Percentiles rank a stretch among this genome's conserved stretches.
These are phyloP conservation scores for Macrostomum lignano DNA, from an alignment of 1,140 invertebrate species.

Conservation along the genomic window DNA sequence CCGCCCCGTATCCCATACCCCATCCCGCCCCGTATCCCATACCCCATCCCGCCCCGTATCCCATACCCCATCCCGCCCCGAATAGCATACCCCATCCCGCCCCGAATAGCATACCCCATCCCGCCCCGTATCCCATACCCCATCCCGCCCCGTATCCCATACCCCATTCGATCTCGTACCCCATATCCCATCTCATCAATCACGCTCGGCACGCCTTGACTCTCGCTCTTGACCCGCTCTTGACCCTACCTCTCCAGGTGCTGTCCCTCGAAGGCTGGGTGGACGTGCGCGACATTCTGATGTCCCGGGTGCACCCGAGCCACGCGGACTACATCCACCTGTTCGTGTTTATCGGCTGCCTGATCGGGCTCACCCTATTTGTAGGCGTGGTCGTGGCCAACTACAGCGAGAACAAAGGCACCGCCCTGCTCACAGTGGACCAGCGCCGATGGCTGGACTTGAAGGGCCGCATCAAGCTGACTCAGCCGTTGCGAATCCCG, in stretches of 20 bases:
- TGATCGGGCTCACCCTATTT: conserved; percentile 94
- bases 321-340: conserved; percentile 93
- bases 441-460: conserved; percentile 95
- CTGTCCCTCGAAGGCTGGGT: conserved; percentile 98
- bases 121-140: too few species aligned
- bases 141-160: too few species aligned
- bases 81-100: too few species aligned
- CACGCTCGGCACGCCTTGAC: too few species aligned
- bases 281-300: conserved; percentile 83
- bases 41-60: too few species aligned
- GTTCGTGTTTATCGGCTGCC: conserved; percentile 93
- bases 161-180: too few species aligned
- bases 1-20: too few species aligned
- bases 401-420: conserved; percentile 98
- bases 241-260: conserved; percentile 24
- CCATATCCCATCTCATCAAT: too few species aligned
- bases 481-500: conserved; percentile 84
- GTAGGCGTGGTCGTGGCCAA: conserved; percentile 99
- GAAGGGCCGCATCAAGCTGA: conserved; percentile 92
- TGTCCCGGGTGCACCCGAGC: conserved; percentile 64
- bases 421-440: conserved; percentile 84
- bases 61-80: too few species aligned
- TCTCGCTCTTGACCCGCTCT: too few species aligned
- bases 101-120: too few species aligned
- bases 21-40: too few species aligned